Base-by-base conservation (phyloP, 1,140 invertebrate genomes). In the Diorhabda sublineata region DNA sequence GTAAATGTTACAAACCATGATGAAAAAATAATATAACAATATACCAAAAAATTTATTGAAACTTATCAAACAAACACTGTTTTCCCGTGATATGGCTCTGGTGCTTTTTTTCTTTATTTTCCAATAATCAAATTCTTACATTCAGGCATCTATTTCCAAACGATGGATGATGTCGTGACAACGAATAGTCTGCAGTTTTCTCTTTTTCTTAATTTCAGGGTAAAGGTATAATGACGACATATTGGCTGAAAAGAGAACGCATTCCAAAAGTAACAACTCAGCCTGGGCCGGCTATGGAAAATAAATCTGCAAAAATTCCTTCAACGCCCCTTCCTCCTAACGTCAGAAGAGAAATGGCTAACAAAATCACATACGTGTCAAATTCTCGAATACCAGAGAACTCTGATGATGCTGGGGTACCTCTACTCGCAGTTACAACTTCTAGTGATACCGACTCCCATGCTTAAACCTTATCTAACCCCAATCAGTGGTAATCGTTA, bases 221-320 rank as follows among this genome's bases (percentile, higher is more conserved):
- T n/a, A 96, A 95, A 85, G 93, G 93, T 57, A 87, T 86, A 78
- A 89, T 94, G 86, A 89, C 90, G 64, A 97, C 95, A 4, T 96
- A 94, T 80, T 97, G 95, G 95, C 83, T 97, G 43, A 85, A 88
- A 58, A 93, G 93, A 6, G 90, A 93, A 65, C 57, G 64, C 6
- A 70, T 67, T 61, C n/a, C 3, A 57, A 83, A 82, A 26, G 65
- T 44, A 56, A 42, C 3, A 52, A 26, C 8, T 5, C 11, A 70
- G 41, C 44, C 42, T 11, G 42, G 9, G 3, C 7, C 67, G 4
- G 5, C 26, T 41, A 7, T 64, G n/a, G 42, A 64, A 42, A 64
- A 69, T 11, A 60, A 42, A 57, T 47, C 67, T 7, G n/a, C 9
- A 44, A 11, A 42, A 42, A 11, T 26, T 41, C 8, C 26, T 57